A percentile compares a stretch with the other conserved stretches of the same genome.
These are phyloP conservation scores for Loris lydekkerianus DNA, from an alignment of 2,797 vertebrate genomes.

Conservation along the genomic window DNA sequence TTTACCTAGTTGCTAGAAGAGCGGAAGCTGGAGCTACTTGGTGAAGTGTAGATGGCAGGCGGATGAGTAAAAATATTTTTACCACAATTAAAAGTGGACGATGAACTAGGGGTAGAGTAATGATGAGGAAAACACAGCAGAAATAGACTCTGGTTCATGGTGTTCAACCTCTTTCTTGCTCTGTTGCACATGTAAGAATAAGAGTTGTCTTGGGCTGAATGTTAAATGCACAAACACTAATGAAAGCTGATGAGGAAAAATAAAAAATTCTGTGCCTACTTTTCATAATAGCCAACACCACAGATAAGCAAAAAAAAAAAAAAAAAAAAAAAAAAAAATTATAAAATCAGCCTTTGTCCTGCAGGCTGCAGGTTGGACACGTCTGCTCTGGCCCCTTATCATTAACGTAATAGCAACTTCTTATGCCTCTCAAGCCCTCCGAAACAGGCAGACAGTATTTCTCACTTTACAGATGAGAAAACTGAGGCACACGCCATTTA, in stretches of 20 bases:
- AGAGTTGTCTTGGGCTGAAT: no score
- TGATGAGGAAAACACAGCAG: background rate
- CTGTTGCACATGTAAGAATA: no score
- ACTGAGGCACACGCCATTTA: background rate
- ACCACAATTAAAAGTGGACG: background rate
- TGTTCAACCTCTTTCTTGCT: no score
- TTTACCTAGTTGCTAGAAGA: background rate
- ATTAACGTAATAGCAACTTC: background rate
- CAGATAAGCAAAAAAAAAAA: no score
- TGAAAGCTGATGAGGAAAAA: no score
- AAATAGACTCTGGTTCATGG: background rate
- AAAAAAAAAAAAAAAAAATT: no score
- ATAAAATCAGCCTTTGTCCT: no score
- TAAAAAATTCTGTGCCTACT: no score
- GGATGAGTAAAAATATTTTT: background rate
- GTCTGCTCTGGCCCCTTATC: no score
- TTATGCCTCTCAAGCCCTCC: background rate
- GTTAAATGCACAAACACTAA: no score
- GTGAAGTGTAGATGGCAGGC: background rate
- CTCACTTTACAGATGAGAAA: background rate
- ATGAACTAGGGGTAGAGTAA: background rate
- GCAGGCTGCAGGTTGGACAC: no score
- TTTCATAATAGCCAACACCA: no score
- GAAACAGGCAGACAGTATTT: background rate
- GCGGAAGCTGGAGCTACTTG: background rate